Conservation (phyloP, 2,113 vertebrate genomes). For the Psilopsiagon aymara region DNA sequence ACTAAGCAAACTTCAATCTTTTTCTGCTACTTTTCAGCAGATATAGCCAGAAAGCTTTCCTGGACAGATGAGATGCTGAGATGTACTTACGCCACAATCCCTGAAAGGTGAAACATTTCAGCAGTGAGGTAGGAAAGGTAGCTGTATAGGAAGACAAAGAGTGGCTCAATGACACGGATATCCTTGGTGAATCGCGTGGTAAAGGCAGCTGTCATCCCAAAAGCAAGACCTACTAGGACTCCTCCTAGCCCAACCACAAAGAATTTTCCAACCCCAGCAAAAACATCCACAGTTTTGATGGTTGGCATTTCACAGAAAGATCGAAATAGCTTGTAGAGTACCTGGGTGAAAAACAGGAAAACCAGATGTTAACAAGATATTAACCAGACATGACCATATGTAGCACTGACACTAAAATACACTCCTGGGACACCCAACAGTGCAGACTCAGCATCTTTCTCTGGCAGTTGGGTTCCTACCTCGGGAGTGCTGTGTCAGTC, state of each 20-base stretch:
- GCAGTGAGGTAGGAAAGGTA: conserved; percentile 85
- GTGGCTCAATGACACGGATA: conserved; percentile 80
- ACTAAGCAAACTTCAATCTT: too few species aligned
- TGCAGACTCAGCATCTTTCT: background rate
- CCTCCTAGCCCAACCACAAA: conserved; percentile 82
- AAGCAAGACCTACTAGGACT: conserved; percentile 76
- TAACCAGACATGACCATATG: rapidly evolving
- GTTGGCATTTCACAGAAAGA: conserved; percentile 81
- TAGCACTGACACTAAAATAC: background rate
- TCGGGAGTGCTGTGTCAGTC: background rate
- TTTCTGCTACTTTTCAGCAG: background rate
- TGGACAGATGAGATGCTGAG: background rate
- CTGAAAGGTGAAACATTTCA: conserved; percentile 85
- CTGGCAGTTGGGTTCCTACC: background rate
- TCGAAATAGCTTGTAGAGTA: conserved; percentile 84
- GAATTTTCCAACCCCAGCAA: conserved; percentile 78
- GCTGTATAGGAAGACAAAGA: conserved; percentile 88
- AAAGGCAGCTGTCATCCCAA: conserved; percentile 78
- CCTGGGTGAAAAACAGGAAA: conserved; percentile 59
- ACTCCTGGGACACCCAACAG: background rate
- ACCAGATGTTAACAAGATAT: background rate
- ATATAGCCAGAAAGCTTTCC: background rate
- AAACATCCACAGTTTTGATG: conserved; percentile 73
- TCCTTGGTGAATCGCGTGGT: conserved; percentile 81
- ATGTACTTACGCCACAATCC: conserved; percentile 81